Conservation (phyloP, 1,140 invertebrate genomes). For the Epicauta chinensis region DNA sequence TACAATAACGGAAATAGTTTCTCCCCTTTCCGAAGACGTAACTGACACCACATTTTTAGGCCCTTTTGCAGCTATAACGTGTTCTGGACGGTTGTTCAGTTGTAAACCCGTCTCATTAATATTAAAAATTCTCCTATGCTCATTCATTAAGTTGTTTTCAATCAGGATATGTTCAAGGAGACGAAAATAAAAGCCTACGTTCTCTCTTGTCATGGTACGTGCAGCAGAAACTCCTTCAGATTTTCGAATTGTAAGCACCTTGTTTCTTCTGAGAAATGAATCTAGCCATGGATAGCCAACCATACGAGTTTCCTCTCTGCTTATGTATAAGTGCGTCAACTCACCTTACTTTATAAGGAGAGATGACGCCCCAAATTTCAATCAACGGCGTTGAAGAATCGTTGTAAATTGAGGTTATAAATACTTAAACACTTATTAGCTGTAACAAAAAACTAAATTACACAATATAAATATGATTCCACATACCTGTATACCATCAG, state of each 20-base stretch:
- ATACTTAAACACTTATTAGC: too few relatives aligned
- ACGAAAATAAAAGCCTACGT: slow-evolving; percentile 24
- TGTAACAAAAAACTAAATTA: too few relatives aligned
- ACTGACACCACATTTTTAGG: slow-evolving; percentile 18
- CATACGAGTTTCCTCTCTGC: slow-evolving; percentile 23
- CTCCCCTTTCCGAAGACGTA: slow-evolving; percentile 26
- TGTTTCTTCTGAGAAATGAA: slow-evolving; percentile 26
- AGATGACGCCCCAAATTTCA: neutral
- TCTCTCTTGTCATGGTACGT: slow-evolving; percentile 21
- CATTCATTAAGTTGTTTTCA: slow-evolving; percentile 22
- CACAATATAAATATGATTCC: too few relatives aligned
- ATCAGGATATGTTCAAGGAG: slow-evolving; percentile 22
- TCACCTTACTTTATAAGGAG: neutral
- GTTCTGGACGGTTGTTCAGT: slow-evolving; percentile 22
- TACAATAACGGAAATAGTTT: slow-evolving; percentile 36
- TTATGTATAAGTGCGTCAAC: neutral
- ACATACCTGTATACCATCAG: too few relatives aligned
- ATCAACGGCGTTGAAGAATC: neutral
- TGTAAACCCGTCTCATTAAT: slow-evolving; percentile 27
- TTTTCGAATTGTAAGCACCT: slow-evolving; percentile 24
- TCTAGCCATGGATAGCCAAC: slow-evolving; percentile 35
- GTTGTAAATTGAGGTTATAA: too few relatives aligned
- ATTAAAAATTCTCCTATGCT: slow-evolving; percentile 25
- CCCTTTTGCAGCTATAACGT: slow-evolving; percentile 24
- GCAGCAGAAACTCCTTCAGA: slow-evolving; percentile 27